phyloP scores from a whole-genome alignment of 2,888 invertebrate genomes.

The Nycteola revayana region DNA sequence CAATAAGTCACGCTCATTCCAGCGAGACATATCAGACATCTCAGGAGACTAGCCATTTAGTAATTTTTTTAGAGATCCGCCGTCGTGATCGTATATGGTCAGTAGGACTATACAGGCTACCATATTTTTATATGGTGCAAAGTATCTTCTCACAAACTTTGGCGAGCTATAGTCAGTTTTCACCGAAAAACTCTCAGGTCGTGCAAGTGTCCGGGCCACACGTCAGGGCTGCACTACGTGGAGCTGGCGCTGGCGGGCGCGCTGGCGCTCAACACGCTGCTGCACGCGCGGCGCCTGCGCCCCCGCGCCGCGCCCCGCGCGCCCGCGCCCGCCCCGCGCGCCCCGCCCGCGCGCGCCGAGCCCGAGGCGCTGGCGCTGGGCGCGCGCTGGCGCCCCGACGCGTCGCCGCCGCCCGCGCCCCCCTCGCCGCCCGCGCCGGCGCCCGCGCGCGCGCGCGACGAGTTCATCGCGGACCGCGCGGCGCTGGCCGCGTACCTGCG shows the following conservation, averaged over 20 bases:
- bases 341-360: constrained; percentile 8
- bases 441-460: constrained; percentile 29
- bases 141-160: too few relatives aligned
- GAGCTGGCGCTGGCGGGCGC: constrained; percentile 31
- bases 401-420: constrained; percentile 38
- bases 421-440: constrained; percentile 33
- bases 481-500: constrained; percentile 24
- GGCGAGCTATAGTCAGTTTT: too few relatives aligned
- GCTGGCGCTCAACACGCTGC: constrained; percentile 23
- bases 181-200: too few relatives aligned
- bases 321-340: constrained; percentile 1
- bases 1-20: too few relatives aligned
- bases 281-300: constrained; percentile 17
- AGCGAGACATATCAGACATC: too few relatives aligned
- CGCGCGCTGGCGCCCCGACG: constrained; percentile 6
- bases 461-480: constrained; percentile 42
- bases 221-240: constrained; percentile 53
- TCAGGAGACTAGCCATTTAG: too few relatives aligned
- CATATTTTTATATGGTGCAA: too few relatives aligned
- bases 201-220: constrained; percentile 66
- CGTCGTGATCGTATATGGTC: too few relatives aligned
- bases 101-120: too few relatives aligned
- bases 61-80: too few relatives aligned
- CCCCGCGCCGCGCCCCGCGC: not conserved
- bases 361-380: constrained; percentile 7